Evolutionary conservation across 2,888 invertebrate species (phyloP), one percentile per base, ranked within the genome.

Genomic region (Acheta domesticus): DNA sequence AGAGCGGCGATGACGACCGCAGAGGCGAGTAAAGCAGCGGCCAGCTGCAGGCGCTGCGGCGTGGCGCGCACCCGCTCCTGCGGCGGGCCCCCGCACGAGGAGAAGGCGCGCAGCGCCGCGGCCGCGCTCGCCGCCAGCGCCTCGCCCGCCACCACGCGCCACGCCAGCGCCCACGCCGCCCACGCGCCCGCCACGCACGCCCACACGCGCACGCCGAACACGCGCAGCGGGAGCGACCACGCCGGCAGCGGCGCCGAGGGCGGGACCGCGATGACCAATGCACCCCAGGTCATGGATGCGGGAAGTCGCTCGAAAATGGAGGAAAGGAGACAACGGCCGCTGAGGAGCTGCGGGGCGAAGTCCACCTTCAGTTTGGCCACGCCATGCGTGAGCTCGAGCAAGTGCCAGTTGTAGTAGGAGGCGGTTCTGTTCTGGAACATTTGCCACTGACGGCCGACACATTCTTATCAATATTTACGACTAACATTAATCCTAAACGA

Each of bases 21-120:
- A 1, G 62, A 62, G 62, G 62, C 62, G 16, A 62, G 62, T 16
- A 62, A 8, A 12, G 62, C n/a, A 16, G 16, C 14, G n/a, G 62
- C 62, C 62, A 62, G n/a, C 62, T 62, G 62, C 62, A 62, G 62
- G 62, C 62, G 62, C 62, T 62, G 62, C 62, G 62, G 16, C 62
- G 62, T 62, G n/a, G 16, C 62, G n/a, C 62, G 62, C 14, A 62
- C 62, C 12, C n/a, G 5, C n/a, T n/a, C 62, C 16, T 62, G 62
- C 14, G 62, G 62, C 16, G n/a, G 16, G 8, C 62, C 62, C 14
- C 62, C 16, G 16, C 16, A 16, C 14, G 62, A 62, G n/a, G 62
- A 62, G 62, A 62, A 62, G 62, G 62, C 62, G 14, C 62, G 62
- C 16, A 62, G 62, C 14, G 62, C 62, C 12, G n/a, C 62, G 19